A percentile compares a stretch with the other conserved stretches of the same genome.
These are phyloP conservation scores for Falco novaeseelandiae DNA, from an alignment of 2,797 vertebrate genomes.

Conservation along the genomic window DNA sequence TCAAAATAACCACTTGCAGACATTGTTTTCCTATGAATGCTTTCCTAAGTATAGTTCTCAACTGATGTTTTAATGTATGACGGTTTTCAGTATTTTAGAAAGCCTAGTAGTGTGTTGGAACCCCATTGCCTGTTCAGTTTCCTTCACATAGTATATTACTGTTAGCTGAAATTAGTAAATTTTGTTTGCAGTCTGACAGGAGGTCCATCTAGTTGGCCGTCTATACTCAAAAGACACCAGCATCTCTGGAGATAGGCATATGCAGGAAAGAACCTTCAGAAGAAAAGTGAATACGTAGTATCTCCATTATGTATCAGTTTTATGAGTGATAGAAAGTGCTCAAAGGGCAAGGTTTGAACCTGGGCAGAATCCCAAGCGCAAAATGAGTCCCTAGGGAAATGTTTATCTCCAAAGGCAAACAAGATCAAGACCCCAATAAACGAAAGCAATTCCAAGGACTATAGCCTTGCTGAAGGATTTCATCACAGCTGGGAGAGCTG, in stretches of 20 bases:
- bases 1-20: background rate
- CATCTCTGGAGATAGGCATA: background rate
- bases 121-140: background rate
- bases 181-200: background rate
- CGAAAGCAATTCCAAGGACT: background rate
- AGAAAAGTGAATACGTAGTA: background rate
- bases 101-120: background rate
- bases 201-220: background rate
- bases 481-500: background rate
- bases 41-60: background rate
- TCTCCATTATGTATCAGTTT: background rate
- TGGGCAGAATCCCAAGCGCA: background rate
- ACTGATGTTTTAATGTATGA: fast-evolving
- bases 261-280: background rate
- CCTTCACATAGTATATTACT: background rate
- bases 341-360: background rate
- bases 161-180: background rate
- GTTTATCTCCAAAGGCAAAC: background rate
- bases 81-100: background rate
- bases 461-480: background rate
- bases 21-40: background rate
- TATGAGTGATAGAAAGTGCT: background rate
- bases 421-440: background rate
- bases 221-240: background rate
- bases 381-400: background rate